A percentile compares a stretch with the other conserved stretches of the same genome.
phyloP scores from a whole-genome alignment of 2,797 vertebrate species.

The Eulemur rubriventer region DNA sequence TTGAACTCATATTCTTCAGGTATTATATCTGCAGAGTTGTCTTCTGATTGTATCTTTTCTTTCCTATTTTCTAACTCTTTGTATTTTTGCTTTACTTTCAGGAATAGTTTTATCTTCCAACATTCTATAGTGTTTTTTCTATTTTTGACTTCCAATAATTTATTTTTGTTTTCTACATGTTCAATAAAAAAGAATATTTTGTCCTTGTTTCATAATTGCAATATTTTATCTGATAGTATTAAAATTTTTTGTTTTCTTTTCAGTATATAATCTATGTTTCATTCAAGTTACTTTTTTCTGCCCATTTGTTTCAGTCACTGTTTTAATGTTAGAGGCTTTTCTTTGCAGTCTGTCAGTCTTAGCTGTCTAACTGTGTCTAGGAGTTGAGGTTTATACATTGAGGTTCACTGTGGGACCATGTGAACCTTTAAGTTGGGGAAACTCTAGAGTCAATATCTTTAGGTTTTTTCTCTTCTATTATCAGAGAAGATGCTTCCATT shows the following conservation, averaged over 20 bases:
- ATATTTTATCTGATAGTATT: not conserved
- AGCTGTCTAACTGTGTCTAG: not conserved
- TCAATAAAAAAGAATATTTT: not conserved
- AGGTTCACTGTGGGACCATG: not conserved
- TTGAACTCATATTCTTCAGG: not conserved
- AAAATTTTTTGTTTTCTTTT: not conserved
- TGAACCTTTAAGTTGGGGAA: not conserved
- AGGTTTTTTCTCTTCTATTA: not conserved
- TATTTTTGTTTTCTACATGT: not conserved
- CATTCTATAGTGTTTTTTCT: not conserved
- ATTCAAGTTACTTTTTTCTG: not conserved
- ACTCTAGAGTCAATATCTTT: not conserved
- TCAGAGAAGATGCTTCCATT: not conserved
- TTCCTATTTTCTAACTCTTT: not conserved
- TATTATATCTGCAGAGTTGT: not conserved
- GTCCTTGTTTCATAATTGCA: not conserved
- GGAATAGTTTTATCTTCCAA: not conserved
- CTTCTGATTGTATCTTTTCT: not conserved
- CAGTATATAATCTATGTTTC: not conserved
- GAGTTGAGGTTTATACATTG: not conserved
- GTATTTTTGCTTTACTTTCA: not conserved
- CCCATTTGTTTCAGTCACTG: not conserved
- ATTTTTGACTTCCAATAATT: not conserved
- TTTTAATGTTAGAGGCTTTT: not conserved
- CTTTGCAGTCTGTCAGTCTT: not conserved